Evolutionary conservation across 2,797 vertebrate genomes (phyloP).

Genomic region (Vipera ursinii): DNA sequence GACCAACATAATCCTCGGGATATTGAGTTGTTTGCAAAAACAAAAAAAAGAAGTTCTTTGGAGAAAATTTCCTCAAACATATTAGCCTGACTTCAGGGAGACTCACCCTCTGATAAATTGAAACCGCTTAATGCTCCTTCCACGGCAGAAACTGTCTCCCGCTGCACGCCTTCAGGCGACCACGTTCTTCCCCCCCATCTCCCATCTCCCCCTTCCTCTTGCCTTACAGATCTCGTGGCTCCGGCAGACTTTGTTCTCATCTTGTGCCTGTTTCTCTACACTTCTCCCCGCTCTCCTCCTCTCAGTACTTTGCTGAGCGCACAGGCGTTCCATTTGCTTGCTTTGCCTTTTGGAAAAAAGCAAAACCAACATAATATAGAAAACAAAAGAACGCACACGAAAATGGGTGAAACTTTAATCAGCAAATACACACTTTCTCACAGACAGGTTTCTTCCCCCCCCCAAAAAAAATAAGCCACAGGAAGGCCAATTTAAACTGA

Average conservation of each 20-base stretch:
- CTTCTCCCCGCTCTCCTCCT: not conserved
- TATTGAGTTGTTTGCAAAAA: not conserved
- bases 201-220: not conserved
- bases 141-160: not conserved
- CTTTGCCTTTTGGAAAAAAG: not conserved
- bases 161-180: not conserved
- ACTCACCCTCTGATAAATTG: too few species aligned
- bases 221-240: not conserved
- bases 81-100: not conserved
- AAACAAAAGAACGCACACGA: not conserved
- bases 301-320: not conserved
- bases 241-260: not conserved
- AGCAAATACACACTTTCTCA: not conserved
- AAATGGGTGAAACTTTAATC: not conserved
- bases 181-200: accelerated
- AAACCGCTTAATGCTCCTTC: not conserved
- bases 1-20: not conserved
- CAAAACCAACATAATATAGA: not conserved
- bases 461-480: not conserved
- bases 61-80: not conserved
- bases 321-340: not conserved
- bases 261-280: not conserved
- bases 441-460: not conserved
- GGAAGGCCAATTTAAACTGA: not conserved
- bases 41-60: not conserved